phyloP scores from a whole-genome alignment of 2,113 vertebrate genomes.

The Anser brachyrhynchus region DNA sequence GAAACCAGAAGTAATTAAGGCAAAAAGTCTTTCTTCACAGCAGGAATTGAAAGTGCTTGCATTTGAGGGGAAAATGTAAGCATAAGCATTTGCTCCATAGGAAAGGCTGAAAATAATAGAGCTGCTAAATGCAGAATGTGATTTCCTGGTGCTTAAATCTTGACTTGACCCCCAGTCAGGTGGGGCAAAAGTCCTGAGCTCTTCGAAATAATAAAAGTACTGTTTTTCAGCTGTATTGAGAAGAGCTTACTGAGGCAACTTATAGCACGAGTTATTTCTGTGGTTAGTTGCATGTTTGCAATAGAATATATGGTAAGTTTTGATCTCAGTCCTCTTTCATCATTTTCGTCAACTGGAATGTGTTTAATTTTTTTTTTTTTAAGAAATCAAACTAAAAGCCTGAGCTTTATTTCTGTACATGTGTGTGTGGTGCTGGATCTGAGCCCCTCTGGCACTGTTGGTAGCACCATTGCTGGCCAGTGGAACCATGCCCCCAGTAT shows the following conservation, averaged over 20 bases:
- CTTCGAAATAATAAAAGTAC: not conserved
- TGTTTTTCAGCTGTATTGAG: not conserved
- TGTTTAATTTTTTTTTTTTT: not conserved
- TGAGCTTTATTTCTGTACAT: not conserved
- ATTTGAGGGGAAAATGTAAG: not conserved
- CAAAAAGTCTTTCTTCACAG: not conserved
- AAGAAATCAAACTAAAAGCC: not conserved
- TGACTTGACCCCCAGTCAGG: not conserved
- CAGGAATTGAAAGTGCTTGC: slow-evolving; percentile 27
- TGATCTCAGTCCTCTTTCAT: not conserved
- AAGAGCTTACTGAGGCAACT: not conserved
- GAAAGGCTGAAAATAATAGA: slow-evolving; percentile 17
- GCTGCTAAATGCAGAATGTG: not conserved
- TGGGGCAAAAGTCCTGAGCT: not conserved
- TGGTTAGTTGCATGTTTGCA: not conserved
- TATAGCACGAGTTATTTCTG: not conserved
- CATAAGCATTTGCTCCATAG: not conserved
- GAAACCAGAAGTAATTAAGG: slow-evolving; percentile 42
- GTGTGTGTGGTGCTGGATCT: accelerated
- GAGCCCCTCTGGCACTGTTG: not conserved
- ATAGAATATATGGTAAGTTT: not conserved
- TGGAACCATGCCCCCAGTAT: not conserved
- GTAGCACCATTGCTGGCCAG: not conserved
- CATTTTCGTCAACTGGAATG: not conserved
- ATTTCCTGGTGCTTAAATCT: slow-evolving; percentile 10